Conservation (phyloP, 1,140 invertebrate genomes). For the Nephotettix cincticeps region DNA sequence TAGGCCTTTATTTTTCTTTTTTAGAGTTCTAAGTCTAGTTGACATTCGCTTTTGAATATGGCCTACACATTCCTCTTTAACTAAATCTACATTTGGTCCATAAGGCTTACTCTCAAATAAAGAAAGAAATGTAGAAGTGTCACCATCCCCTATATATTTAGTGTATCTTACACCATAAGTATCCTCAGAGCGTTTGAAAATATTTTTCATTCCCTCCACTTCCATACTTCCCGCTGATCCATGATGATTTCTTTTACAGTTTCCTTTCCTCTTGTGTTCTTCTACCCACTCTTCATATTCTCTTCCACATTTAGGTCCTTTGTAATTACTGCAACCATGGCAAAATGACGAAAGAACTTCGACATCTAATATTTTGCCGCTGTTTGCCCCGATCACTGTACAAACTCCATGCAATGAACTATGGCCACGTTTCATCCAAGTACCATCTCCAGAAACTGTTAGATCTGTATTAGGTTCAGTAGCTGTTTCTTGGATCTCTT, state of each 20-base stretch:
- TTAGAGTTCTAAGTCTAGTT: conserved; percentile 28
- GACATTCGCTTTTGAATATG: conserved; percentile 35
- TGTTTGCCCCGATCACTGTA: conserved; percentile 29
- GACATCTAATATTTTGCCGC: conserved; percentile 30
- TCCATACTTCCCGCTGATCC: no score
- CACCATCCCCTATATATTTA: conserved; percentile 38
- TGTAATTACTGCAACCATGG: conserved; percentile 2
- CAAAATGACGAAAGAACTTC: conserved; percentile 31
- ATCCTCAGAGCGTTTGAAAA: conserved; percentile 32
- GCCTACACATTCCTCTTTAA: conserved; percentile 31
- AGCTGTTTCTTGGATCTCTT: conserved; percentile 25
- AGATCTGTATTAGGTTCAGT: conserved; percentile 15
- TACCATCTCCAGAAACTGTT: conserved; percentile 36
- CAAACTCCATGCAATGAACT: conserved; percentile 23
- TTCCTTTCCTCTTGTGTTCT: conserved; percentile 16
- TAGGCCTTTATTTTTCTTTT: conserved; percentile 28
- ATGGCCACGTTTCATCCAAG: conserved; percentile 35
- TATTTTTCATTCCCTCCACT: conserved; percentile 32
- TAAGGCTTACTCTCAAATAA: no score
- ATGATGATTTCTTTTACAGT: conserved; percentile 36
- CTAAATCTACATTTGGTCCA: conserved; percentile 28
- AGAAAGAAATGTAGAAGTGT: conserved; percentile 36
- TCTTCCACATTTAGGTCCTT: conserved; percentile 3
- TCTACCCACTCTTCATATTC: conserved; percentile 21
- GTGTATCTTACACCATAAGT: conserved; percentile 23